Evolutionary conservation across 2,797 vertebrate species (phyloP), one percentile per base, ranked within the genome.

Genomic region (Chromis chromis): DNA sequence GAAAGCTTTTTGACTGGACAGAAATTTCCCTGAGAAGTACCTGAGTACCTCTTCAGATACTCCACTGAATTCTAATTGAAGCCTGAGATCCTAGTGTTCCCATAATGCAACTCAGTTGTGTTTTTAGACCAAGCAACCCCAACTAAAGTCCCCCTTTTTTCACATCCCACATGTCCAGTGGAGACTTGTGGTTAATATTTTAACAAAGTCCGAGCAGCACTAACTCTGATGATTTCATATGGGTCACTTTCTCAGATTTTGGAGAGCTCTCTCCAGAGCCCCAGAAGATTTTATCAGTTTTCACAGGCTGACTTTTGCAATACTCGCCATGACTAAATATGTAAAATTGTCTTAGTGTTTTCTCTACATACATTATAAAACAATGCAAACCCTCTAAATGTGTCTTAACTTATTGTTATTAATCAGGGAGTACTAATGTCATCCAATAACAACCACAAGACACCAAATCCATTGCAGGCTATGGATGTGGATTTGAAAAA

Each of bases 401-500:
- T 31, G 27, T 31, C 50, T 52, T 14, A 42, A 42, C 46, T 49
- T 55, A 21, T 33, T 56, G 7, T 74, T 58, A 69, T 77, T 65
- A 76, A 82, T 81, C 60, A 65, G 8, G 12, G 3, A 5, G 16
- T 28, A 17, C 56, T 72, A 33, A 73, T 78, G 49, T 76, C 72
- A 71, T 54, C 65, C 24, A 77, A 33, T 36, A 79, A 70, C 65
- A 78, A 60, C 63, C 44, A 81, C 31, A 79, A 71, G 28, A 57
- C n/a, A 56, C 4, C 6, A 62, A 57, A 58, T 78, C 46, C 55
- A 74, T 82, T 83, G 74, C 61, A 70, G 75, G 39, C 44, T 76
- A 48, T 36, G 60, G 14, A 52, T 65, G 82, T 76, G 71, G 14
- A 53, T 67, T 83, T 76, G 75, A 74, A 79, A 69, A 87, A 77